Percentiles rank a stretch among this genome's conserved stretches.
These are phyloP conservation scores for Dastarcus helophoroides DNA, from an alignment of 2,888 invertebrate genomes.

Conservation along the genomic window DNA sequence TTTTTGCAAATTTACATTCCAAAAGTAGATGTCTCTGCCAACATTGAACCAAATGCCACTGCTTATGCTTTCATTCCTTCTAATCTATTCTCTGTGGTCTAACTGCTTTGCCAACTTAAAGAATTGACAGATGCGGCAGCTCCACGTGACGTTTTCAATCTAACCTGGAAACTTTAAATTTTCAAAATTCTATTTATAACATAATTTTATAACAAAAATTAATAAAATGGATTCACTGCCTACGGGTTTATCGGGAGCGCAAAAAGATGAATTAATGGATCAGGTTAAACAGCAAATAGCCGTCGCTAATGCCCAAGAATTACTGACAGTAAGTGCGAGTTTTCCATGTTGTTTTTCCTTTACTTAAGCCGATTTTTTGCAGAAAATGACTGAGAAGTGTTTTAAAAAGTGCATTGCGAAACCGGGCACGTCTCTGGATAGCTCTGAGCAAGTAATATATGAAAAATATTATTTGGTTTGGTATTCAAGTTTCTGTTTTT, in stretches of 20 bases:
- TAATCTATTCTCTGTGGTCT: too few species aligned
- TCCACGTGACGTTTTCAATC: too few species aligned
- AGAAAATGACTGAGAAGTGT: constrained; percentile 97
- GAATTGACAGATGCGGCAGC: too few species aligned
- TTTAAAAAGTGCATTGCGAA: constrained; percentile 88
- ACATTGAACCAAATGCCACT: too few species aligned
- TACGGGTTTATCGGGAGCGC: constrained; percentile 37
- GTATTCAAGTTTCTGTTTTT: constrained; percentile 34
- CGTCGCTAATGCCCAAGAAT: constrained; percentile 85
- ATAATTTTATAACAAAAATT: too few species aligned
- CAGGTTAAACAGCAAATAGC: constrained; percentile 93
- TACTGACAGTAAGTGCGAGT: constrained; percentile 56
- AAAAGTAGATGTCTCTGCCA: too few species aligned
- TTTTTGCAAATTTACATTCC: too few species aligned
- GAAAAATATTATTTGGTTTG: too few species aligned
- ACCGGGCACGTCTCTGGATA: constrained; percentile 81
- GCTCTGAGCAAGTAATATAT: constrained; percentile 73
- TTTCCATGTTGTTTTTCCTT: background rate
- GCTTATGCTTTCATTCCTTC: too few species aligned
- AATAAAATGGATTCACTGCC: constrained; percentile 7
- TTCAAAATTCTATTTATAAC: too few species aligned
- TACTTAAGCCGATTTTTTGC: constrained; percentile 26
- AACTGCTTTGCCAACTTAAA: too few species aligned
- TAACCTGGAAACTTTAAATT: too few species aligned
- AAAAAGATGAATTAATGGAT: constrained; percentile 84